These are phyloP conservation scores for Drosophila formosana DNA, from an alignment of 2,888 invertebrate genomes.

Conservation along the genomic window DNA sequence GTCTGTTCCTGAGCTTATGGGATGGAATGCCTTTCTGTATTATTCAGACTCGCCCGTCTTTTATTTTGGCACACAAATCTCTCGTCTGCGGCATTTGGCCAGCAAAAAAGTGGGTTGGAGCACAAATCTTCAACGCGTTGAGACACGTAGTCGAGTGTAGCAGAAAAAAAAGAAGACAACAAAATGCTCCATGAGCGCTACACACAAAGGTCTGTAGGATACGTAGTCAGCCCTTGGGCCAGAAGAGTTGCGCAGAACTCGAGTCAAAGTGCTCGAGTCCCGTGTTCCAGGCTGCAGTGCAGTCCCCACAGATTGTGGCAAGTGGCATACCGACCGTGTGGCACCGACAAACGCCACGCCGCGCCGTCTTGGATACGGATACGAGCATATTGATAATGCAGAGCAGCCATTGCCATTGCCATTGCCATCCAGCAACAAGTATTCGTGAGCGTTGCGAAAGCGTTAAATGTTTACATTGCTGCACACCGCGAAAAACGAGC, in stretches of 20 bases:
- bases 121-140: neutral
- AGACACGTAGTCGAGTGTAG: neutral
- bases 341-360: neutral
- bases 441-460: neutral
- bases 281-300: neutral
- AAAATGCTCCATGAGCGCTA: neutral
- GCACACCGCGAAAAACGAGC: neutral
- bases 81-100: neutral
- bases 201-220: neutral
- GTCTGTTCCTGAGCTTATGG: neutral
- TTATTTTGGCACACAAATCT: conserved; percentile 1
- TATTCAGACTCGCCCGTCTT: neutral
- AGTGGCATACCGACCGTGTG: neutral
- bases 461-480: neutral
- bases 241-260: conserved; percentile 1
- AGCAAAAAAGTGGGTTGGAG: neutral
- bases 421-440: neutral
- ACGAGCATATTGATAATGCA: neutral
- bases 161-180: no score
- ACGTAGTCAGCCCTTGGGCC: neutral
- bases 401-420: neutral
- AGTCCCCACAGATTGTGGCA: neutral
- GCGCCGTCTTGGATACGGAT: neutral
- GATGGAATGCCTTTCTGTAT: neutral
- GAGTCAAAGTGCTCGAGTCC: neutral